These are phyloP conservation scores for Cetonia aurata DNA, from an alignment of 2,888 invertebrate species.

Conservation along the genomic window DNA sequence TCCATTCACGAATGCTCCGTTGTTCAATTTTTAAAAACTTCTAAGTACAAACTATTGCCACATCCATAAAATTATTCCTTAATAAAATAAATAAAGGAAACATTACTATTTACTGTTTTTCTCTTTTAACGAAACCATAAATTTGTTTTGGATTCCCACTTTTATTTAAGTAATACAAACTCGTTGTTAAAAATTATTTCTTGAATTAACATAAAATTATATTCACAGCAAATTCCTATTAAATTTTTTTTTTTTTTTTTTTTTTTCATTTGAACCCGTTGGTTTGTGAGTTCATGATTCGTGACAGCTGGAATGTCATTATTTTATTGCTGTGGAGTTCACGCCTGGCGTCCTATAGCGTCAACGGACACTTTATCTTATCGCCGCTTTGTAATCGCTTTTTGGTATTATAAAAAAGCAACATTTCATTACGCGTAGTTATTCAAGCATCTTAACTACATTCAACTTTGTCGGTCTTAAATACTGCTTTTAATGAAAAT, in stretches of 20 bases:
- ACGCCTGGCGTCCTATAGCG: constrained; percentile 7
- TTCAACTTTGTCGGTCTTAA: background rate
- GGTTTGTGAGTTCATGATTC: background rate
- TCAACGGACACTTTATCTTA: constrained; percentile 23
- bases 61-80: too few relatives aligned
- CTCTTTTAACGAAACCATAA: too few relatives aligned
- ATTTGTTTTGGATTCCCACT: too few relatives aligned
- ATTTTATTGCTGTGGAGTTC: constrained; percentile 13
- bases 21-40: too few relatives aligned
- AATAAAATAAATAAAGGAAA: too few relatives aligned
- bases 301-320: constrained; percentile 28
- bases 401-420: background rate
- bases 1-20: too few relatives aligned
- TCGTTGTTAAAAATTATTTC: too few relatives aligned
- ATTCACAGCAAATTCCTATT: background rate
- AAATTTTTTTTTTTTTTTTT: too few relatives aligned
- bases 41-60: too few relatives aligned
- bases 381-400: constrained; percentile 18
- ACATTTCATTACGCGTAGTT: background rate
- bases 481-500: background rate
- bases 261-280: constrained; percentile 19
- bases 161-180: too few relatives aligned
- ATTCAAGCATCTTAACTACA: background rate
- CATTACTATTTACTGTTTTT: too few relatives aligned
- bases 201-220: too few relatives aligned